These are phyloP conservation scores for Bhutanitis thaidina DNA, from an alignment of 2,888 invertebrate species.

Conservation along the genomic window DNA sequence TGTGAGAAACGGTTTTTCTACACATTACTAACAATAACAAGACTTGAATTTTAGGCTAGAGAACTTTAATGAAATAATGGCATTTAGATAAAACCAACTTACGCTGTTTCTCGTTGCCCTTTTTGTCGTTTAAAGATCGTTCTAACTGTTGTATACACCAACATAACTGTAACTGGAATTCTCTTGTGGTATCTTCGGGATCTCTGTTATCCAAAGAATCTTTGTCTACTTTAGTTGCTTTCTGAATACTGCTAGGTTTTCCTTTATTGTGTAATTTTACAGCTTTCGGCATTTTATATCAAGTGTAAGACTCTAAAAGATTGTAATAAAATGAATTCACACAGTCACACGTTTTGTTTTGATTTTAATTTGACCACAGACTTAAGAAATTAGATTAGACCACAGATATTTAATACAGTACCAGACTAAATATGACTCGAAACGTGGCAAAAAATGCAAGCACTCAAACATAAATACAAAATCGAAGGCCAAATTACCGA, in stretches of 20 bases:
- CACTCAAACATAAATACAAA: too few species aligned
- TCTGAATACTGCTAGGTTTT: conserved; percentile 61
- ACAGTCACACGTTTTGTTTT: not conserved
- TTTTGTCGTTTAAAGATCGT: conserved; percentile 77
- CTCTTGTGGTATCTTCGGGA: conserved; percentile 78
- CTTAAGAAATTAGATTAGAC: too few species aligned
- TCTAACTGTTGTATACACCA: conserved; percentile 90
- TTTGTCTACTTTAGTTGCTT: conserved; percentile 52
- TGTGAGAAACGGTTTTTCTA: too few species aligned
- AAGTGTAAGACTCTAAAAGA: too few species aligned
- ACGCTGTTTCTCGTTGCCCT: conserved; percentile 81
- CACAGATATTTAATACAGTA: too few species aligned
- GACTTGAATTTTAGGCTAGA: too few species aligned
- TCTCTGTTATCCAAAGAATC: conserved; percentile 42
- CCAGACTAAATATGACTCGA: too few species aligned
- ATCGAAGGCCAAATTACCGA: too few species aligned
- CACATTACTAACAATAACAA: too few species aligned
- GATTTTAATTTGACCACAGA: not conserved
- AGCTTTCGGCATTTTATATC: conserved; percentile 59
- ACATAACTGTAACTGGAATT: conserved; percentile 87
- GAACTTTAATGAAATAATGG: too few species aligned
- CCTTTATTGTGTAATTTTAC: conserved; percentile 66
- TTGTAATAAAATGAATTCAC: too few species aligned
- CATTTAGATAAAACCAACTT: conserved; percentile 31
- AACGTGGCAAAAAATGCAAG: too few species aligned